A percentile compares a stretch with the other conserved stretches of the same genome.
Conservation (phyloP, 2,797 vertebrate genomes). For the Helarctos malayanus region DNA sequence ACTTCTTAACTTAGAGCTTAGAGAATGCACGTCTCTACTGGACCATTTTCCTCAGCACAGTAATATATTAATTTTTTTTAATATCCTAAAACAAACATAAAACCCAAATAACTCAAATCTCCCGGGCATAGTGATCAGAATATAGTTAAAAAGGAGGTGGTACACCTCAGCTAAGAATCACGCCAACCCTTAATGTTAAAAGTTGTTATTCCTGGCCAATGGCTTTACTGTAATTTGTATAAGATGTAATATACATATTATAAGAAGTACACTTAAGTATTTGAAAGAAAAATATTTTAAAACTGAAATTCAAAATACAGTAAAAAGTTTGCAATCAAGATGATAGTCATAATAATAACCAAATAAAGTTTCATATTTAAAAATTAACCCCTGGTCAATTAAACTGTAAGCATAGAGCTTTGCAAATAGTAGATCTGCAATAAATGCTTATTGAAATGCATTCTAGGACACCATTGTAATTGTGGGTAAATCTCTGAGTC, state of each 20-base stretch:
- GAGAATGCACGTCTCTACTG: background rate
- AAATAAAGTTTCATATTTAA: background rate
- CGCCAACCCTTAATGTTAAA: background rate
- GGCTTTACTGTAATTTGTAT: background rate
- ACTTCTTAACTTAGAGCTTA: background rate
- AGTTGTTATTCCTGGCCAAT: background rate
- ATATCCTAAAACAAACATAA: background rate
- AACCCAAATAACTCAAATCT: background rate
- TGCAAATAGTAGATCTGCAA: background rate
- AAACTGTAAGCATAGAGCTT: background rate
- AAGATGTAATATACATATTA: background rate
- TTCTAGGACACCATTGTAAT: background rate
- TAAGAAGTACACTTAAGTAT: background rate
- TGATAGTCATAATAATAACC: background rate
- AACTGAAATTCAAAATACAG: background rate
- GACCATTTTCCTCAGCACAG: background rate
- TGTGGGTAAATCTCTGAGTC: background rate
- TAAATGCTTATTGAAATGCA: background rate
- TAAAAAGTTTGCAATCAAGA: background rate
- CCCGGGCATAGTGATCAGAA: background rate
- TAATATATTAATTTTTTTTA: background rate
- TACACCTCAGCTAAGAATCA: background rate
- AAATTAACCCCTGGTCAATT: background rate
- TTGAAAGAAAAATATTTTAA: background rate
- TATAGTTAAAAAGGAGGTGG: background rate